Conservation (phyloP, 2,888 invertebrate species). For the Leptinotarsa tumamoca region DNA sequence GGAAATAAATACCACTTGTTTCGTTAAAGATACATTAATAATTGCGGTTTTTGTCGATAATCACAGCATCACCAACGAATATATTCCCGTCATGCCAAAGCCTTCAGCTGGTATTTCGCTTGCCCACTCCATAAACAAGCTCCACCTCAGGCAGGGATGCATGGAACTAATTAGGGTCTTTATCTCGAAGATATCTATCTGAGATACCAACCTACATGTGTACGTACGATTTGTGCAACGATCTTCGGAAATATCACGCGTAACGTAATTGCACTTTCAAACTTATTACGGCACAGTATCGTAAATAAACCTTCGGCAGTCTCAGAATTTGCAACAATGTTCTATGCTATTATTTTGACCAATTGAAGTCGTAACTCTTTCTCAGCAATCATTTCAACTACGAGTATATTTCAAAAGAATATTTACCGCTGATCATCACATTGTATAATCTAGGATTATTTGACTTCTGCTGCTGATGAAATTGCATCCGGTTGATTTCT, state of each 20-base stretch:
- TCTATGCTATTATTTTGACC: constrained; percentile 7
- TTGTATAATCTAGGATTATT: no score
- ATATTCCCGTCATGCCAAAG: constrained; percentile 13
- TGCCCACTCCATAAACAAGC: constrained; percentile 24
- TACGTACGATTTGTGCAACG: constrained; percentile 43
- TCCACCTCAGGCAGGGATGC: constrained; percentile 33
- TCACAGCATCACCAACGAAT: neutral
- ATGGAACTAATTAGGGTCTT: constrained; percentile 43
- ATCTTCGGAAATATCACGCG: constrained; percentile 40
- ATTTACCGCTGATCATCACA: neutral
- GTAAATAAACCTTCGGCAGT: constrained; percentile 25
- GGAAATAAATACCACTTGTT: neutral
- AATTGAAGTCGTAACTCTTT: constrained; percentile 7
- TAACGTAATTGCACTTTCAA: constrained; percentile 36
- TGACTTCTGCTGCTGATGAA: no score
- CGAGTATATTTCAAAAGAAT: neutral
- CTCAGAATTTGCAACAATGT: constrained; percentile 18
- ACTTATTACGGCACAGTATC: constrained; percentile 28
- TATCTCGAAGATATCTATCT: constrained; percentile 42
- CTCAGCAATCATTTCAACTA: neutral
- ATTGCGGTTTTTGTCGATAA: neutral
- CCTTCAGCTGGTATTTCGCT: constrained; percentile 15
- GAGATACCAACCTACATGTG: constrained; percentile 41
- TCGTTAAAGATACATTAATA: neutral
- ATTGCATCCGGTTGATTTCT: no score